Evolutionary conservation across 2,888 invertebrate genomes (phyloP), one percentile per base, ranked within the genome.

Genomic region (Calliopum simillimum): DNA sequence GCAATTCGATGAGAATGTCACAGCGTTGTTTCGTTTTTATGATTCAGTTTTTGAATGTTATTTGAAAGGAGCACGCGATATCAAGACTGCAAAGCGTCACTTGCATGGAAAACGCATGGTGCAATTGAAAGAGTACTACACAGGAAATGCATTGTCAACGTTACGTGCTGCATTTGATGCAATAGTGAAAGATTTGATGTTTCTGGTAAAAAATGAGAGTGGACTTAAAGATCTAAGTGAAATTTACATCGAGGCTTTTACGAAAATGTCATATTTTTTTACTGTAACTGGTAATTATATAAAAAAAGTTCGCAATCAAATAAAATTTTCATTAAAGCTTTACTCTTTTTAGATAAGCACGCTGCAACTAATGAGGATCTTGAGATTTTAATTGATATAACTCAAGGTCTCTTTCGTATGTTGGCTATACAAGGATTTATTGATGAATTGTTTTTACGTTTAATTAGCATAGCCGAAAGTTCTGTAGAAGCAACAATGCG

Each of bases 211-310:
- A 58, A 76, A 76, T 2, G 78, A 79, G 19, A 65, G 64, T 4
- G 69, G 75, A 4, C 78, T 82, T 68, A 83, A 79, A 59, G 82
- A 82, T 72, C 68, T 81, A 14, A 43, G 78, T 1, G 79, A 81
- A 11, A 77, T 82, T 2, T 85, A 76, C 62, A 75, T 80, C 3
- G 73, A 76, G 3, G 76, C 80, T 3, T 69, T 85, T 8, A 69
- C 83, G 0, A 79, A 81, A 56, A 85, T 84, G 84, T 75, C 76
- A 3, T 84, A 78, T 68, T 85, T 85, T 41, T 81, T 86, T 12
- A 63, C 69, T 0, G 65, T 79, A n/a, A 78, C 79, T 11, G 76
- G 80, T 70, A 70, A 62, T 14, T 2, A 11, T 6, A 25, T n/a
- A n/a, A n/a, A n/a, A n/a, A n/a, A n/a, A n/a, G n/a, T n/a, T 46